phyloP scores from a whole-genome alignment of 2,113 vertebrate genomes.

The Sigmodon hispidus region DNA sequence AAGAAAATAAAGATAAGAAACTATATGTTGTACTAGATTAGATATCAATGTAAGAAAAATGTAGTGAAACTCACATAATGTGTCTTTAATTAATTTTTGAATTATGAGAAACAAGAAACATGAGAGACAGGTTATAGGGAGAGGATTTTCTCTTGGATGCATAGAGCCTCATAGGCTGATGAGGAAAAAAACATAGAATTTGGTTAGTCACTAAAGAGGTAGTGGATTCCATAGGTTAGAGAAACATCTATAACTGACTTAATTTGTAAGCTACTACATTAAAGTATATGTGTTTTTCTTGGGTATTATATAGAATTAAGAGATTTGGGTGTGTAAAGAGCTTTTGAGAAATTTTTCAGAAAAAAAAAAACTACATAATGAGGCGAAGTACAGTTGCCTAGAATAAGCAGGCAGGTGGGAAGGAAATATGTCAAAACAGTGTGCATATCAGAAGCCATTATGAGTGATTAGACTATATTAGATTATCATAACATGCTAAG shows the following conservation, averaged over 20 bases:
- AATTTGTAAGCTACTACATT: background rate
- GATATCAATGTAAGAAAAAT: background rate
- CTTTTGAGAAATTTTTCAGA: background rate
- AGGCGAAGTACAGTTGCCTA: background rate
- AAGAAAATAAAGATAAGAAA: background rate
- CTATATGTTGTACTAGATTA: background rate
- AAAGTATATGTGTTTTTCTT: too few relatives aligned
- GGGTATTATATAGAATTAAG: background rate
- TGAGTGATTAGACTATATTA: too few relatives aligned
- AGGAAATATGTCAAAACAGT: too few relatives aligned
- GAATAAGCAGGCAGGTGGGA: background rate
- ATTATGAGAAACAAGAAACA: background rate
- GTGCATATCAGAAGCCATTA: background rate
- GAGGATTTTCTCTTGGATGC: background rate
- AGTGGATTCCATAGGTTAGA: background rate
- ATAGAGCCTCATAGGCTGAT: too few relatives aligned
- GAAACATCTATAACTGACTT: too few relatives aligned
- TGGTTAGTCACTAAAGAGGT: too few relatives aligned
- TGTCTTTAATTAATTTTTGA: too few relatives aligned
- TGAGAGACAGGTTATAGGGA: background rate
- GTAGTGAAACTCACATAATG: too few relatives aligned
- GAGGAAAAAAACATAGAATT: too few relatives aligned
- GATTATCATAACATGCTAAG: too few relatives aligned
- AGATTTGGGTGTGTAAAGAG: too few relatives aligned
- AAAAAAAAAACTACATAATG: background rate